Evolutionary conservation across 2,888 invertebrate genomes (phyloP).

Genomic region (Drosophila histrio): DNA sequence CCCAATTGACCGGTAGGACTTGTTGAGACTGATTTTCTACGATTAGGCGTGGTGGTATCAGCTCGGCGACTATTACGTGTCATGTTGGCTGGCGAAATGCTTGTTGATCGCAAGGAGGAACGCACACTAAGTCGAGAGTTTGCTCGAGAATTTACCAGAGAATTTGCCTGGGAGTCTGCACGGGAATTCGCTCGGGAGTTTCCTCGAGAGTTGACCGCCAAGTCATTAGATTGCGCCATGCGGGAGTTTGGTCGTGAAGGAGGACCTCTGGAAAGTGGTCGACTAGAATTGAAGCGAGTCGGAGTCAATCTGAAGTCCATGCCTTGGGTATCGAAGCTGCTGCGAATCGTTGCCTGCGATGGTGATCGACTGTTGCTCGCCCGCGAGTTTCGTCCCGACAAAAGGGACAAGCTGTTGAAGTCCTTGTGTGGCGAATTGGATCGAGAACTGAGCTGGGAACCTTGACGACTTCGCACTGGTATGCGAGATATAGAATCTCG

Average conservation of each 20-base stretch:
- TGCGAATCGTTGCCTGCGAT: slow-evolving; percentile 55
- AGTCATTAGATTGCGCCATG: slow-evolving; percentile 72
- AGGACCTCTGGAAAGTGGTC: slow-evolving; percentile 71
- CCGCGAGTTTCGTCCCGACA: slow-evolving; percentile 70
- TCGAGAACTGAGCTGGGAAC: slow-evolving; percentile 58
- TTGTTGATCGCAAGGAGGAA: slow-evolving; percentile 65
- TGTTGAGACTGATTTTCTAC: slow-evolving; percentile 77
- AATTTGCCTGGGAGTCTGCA: slow-evolving; percentile 26
- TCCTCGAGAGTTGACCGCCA: slow-evolving; percentile 39
- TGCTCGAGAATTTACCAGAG: slow-evolving; percentile 67
- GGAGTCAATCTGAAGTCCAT: slow-evolving; percentile 45
- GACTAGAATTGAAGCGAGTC: slow-evolving; percentile 59
- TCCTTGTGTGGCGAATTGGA: slow-evolving; percentile 78
- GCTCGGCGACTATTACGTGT: slow-evolving; percentile 61
- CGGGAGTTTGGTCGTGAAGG: slow-evolving; percentile 69
- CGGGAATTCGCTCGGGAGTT: slow-evolving; percentile 43
- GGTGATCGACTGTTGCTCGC: slow-evolving; percentile 74
- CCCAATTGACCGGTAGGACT: slow-evolving; percentile 58
- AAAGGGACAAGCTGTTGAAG: slow-evolving; percentile 35
- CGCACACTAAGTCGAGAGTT: slow-evolving; percentile 73
- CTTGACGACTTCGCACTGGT: slow-evolving; percentile 73
- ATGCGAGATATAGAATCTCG: slow-evolving; percentile 82
- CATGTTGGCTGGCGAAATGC: slow-evolving; percentile 61
- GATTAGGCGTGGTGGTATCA: slow-evolving; percentile 52
- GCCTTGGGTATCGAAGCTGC: slow-evolving; percentile 49